Percentiles rank a stretch among this genome's conserved stretches.
These are phyloP conservation scores for Orthonyx spaldingii DNA, from an alignment of 2,113 vertebrate species.

Conservation along the genomic window DNA sequence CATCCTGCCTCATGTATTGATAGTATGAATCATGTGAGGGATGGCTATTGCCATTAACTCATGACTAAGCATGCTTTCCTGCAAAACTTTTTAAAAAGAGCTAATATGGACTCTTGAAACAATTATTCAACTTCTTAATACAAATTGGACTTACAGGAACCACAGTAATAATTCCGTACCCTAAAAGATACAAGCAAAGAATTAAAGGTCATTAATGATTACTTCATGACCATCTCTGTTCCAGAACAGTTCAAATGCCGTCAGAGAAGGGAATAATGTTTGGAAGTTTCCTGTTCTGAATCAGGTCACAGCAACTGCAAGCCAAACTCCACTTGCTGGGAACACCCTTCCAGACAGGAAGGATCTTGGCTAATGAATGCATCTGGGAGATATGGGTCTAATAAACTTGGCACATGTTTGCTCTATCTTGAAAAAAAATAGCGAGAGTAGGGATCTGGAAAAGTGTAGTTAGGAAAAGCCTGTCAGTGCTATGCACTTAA, in stretches of 20 bases:
- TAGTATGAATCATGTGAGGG: background rate
- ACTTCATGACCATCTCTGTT: background rate
- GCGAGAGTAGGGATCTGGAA: background rate
- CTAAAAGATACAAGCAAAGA: background rate
- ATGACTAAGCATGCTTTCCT: background rate
- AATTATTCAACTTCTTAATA: background rate
- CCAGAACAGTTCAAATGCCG: background rate
- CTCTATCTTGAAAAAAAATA: background rate
- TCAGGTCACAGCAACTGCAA: conserved; percentile 8
- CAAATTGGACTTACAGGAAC: background rate
- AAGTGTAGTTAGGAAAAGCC: background rate
- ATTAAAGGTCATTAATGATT: background rate
- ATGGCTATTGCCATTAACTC: background rate
- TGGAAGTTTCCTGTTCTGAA: conserved; percentile 28
- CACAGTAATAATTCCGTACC: background rate
- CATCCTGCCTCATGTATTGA: background rate
- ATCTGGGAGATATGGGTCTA: conserved; percentile 21
- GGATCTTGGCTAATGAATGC: conserved; percentile 35
- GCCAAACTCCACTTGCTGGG: conserved; percentile 24
- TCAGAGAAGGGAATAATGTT: background rate
- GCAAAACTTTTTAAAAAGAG: background rate
- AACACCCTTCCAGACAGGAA: conserved; percentile 53
- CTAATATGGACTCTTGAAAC: background rate
- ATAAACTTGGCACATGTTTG: conserved; percentile 1
- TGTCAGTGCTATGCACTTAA: background rate